Evolutionary conservation across 1,140 invertebrate genomes (phyloP), one percentile per base, ranked within the genome.

Genomic region (Pseudomyrmex concolor): DNA sequence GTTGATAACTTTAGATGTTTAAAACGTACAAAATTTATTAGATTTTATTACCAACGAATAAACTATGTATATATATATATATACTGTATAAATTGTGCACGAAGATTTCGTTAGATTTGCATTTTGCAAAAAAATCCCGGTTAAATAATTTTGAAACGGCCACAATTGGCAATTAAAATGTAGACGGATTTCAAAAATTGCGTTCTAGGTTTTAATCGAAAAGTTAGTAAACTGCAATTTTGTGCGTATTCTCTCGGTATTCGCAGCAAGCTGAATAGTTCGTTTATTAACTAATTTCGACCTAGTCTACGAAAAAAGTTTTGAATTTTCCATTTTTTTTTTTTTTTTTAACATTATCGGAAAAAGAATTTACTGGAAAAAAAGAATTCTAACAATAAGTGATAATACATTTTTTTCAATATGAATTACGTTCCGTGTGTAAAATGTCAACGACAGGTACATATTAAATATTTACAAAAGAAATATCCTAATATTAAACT

Each of bases 151-250:
- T 25, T 17, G 22, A 22, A 80, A 67, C 57, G 34, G 43, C 17
- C 19, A 59, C 64, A 59, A 78, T 80, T 80, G 55, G 43, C 64
- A 78, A 78, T 78, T 71, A 71, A 57, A 80, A 60, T 0, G n/a
- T 59, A 80, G 66, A 59, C n/a, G 55, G 22, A 17, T 70, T 55
- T 70, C 5, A 5, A 70, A 80, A 71, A 80, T 80, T 80, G 22
- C 54, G 43, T 55, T 54, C 9, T 67, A 19, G 22, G 15, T 48
- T 70, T 71, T 59, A 70, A 71, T 80, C 45, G n/a, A 80, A 80
- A 80, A 80, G 22, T 12, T 71, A 80, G 19, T 48, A 59, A 59
- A 34, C 48, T 3, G n/a, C 54, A 25, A 59, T 80, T 80, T 80
- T 34, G 5, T 59, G 1, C 7, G 9, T 78, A 22, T 34, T 34